Evolutionary conservation across 2,797 vertebrate genomes (phyloP).

Genomic region (Heterohyrax brucei): DNA sequence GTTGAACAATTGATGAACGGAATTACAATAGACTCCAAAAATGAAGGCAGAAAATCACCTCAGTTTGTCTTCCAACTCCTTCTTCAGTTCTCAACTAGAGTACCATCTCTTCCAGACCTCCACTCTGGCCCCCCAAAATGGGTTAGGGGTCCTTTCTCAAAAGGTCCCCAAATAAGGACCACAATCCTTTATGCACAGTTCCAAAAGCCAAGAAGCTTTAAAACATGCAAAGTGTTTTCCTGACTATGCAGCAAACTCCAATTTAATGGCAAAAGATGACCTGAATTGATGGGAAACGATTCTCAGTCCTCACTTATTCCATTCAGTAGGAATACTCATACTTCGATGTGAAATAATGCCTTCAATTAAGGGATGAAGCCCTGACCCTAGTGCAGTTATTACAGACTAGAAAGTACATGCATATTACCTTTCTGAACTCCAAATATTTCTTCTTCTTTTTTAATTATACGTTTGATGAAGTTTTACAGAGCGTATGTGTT

Average conservation of each 20-base stretch:
- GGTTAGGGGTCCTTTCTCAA: neutral
- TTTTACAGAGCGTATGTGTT: too few species aligned
- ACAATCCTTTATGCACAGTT: neutral
- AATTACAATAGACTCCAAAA: slow-evolving; percentile 51
- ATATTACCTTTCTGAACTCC: slow-evolving; percentile 55
- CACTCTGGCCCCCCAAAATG: neutral
- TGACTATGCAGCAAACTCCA: slow-evolving; percentile 55
- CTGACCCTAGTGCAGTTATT: slow-evolving; percentile 5
- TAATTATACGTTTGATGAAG: too few species aligned
- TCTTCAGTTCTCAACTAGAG: slow-evolving; percentile 52
- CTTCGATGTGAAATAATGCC: slow-evolving; percentile 10
- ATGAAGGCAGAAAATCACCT: slow-evolving; percentile 13
- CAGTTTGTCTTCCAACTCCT: neutral
- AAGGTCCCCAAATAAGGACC: slow-evolving; percentile 56
- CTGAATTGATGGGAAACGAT: slow-evolving; percentile 45
- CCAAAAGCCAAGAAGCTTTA: slow-evolving; percentile 51
- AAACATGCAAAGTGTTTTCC: neutral
- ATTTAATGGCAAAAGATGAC: slow-evolving; percentile 50
- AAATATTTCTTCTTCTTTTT: neutral
- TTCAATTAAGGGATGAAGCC: slow-evolving; percentile 11
- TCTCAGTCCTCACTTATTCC: slow-evolving; percentile 20
- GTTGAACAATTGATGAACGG: slow-evolving; percentile 38
- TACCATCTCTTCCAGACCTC: slow-evolving; percentile 35
- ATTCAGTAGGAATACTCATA: slow-evolving; percentile 24
- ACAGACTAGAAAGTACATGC: neutral